phyloP scores from a whole-genome alignment of 1,140 invertebrate genomes.

The Plutomurus gul region DNA sequence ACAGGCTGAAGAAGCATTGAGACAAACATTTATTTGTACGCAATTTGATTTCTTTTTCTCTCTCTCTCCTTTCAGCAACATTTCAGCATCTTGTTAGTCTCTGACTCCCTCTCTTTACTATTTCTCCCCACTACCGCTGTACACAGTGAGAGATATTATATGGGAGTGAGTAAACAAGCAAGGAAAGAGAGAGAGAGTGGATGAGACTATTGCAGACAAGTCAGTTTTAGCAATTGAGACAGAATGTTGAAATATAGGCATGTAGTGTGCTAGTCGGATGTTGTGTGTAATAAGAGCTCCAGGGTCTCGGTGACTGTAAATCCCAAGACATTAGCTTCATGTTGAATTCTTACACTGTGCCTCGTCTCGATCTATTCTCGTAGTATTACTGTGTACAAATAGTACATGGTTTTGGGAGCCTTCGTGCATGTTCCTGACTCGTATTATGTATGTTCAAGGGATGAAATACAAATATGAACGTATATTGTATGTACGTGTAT shows the following conservation, averaged over 20 bases:
- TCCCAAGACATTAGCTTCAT: constrained; percentile 17
- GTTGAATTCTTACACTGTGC: no score
- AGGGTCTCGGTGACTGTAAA: not conserved
- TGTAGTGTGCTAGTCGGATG: not conserved
- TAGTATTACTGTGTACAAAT: no score
- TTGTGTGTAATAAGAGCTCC: not conserved
- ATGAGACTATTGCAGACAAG: no score
- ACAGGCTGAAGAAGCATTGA: no score
- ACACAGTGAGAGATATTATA: not conserved
- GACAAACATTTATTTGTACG: constrained; percentile 17
- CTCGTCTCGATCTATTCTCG: no score
- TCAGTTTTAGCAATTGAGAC: not conserved
- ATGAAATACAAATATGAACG: not conserved
- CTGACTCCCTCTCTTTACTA: no score
- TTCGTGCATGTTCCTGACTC: no score
- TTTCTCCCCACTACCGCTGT: no score
- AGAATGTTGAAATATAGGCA: constrained; percentile 11
- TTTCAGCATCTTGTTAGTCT: not conserved
- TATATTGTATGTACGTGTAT: not conserved
- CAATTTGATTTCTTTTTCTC: not conserved
- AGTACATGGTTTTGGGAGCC: no score
- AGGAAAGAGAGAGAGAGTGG: no score
- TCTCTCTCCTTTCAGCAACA: not conserved
- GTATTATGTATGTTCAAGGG: no score
- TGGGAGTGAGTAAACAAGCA: not conserved